Base-by-base conservation (phyloP, 2,888 invertebrate species). In the Apamea crenata region DNA sequence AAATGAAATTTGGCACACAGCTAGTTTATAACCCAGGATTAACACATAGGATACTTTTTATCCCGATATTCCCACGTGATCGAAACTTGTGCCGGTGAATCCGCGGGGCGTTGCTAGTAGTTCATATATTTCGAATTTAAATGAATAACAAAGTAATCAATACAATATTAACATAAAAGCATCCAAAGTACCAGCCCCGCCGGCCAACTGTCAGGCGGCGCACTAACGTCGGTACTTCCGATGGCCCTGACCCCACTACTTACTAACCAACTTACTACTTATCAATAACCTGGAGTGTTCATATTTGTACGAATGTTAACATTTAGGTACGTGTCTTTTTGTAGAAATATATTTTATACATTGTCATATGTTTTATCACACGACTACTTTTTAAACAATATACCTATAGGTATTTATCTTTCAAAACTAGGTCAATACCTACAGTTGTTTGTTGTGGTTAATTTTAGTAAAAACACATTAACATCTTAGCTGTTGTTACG, bases 231-330 rank as follows among this genome's bases (percentile, higher is more conserved):
- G 61, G 44, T 44, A 81, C 74, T 85, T 88, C 85, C 88, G 82
- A 77, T 72, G 74, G 81, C 87, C 88, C 78, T 88, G 88, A 88
- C 84, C 83, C 36, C 65, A 32, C 80, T 40, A 44, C 71, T 75
- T 59, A 74, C 82, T 77, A 1, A 53, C 77, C 12, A 25, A 56
- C n/a, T 65, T 69, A 32, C 68, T 59, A 77, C 40, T 73, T 85
- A 82, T 79, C 82, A 74, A 85, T 82, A 84, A 65, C 78, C 66
- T 74, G 67, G 36, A 74, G 72, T 69, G 14, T 71, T 29, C 14
- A 29, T 16, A 29, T 65, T 53, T 73, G 70, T 70, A 44, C 63
- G 47, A 72, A 32, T 71, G 47, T 69, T 36, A 16, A 53, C 50
- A 53, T 2, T n/a, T 63, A 18, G 18, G 25, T 67, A 63, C 77